phyloP scores from a whole-genome alignment of 2,797 vertebrate species.

The Falco novaeseelandiae region DNA sequence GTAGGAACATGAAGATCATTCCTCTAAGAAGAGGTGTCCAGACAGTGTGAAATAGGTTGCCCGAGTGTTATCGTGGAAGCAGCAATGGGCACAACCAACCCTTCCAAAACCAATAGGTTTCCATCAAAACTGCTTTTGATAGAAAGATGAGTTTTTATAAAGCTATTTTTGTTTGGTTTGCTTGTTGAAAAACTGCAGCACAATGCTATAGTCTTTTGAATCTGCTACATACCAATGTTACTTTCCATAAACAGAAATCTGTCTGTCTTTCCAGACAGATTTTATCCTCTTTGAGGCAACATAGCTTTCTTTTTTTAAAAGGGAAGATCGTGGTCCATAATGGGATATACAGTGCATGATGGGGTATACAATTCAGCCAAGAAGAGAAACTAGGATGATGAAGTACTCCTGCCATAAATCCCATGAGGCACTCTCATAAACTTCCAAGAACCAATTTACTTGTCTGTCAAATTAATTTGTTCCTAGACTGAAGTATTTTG shows the following conservation, averaged over 20 bases:
- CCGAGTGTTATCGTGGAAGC: fast-evolving
- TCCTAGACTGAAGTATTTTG: neutral
- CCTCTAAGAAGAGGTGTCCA: neutral
- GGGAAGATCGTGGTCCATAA: fast-evolving
- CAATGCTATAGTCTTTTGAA: neutral
- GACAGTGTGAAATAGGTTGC: neutral
- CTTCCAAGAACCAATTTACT: neutral
- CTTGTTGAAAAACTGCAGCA: neutral
- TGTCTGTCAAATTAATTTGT: neutral
- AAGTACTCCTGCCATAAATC: neutral
- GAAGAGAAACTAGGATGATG: neutral
- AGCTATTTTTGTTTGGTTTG: neutral
- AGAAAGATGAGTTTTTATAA: neutral
- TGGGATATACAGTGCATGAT: fast-evolving
- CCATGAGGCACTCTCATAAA: neutral
- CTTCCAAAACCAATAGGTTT: neutral
- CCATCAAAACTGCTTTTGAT: neutral
- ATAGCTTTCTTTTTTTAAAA: neutral
- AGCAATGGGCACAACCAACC: neutral
- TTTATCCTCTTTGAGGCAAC: neutral
- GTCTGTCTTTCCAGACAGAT: neutral
- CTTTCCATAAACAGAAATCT: too few species aligned
- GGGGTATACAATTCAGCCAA: neutral
- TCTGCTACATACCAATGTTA: neutral
- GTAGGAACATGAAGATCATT: neutral